A percentile compares a stretch with the other conserved stretches of the same genome.
Conservation (phyloP, 2,113 vertebrate species). For the Carassius gibelio region DNA sequence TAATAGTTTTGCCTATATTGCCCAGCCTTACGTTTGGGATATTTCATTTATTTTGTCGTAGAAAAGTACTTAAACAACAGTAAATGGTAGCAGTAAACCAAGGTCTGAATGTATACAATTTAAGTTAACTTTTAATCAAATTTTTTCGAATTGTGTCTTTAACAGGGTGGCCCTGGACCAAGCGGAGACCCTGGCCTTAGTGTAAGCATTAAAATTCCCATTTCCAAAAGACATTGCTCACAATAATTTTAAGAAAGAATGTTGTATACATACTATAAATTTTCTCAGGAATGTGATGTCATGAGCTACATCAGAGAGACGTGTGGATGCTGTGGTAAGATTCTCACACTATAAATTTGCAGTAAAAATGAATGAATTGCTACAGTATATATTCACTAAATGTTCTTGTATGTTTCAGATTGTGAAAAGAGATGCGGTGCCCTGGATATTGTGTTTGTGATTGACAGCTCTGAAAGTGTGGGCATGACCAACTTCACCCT, state of each 20-base stretch:
- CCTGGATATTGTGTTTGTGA: conserved; percentile 96
- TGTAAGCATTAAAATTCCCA: conserved; percentile 74
- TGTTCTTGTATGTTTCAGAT: conserved; percentile 70
- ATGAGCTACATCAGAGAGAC: conserved; percentile 98
- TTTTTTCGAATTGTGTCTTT: conserved; percentile 35
- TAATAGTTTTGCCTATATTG: too few species aligned
- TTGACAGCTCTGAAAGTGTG: conserved; percentile 98
- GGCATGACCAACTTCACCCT: conserved; percentile 96
- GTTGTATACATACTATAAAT: not conserved
- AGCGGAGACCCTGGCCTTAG: conserved; percentile 92
- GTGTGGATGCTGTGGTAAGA: conserved; percentile 95
- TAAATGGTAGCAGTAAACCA: not conserved
- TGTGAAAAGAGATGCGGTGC: conserved; percentile 96
- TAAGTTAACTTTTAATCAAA: not conserved
- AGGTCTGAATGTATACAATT: not conserved
- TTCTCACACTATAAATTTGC: not conserved
- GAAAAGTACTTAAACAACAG: not conserved
- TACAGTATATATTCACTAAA: not conserved
- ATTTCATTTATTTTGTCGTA: not conserved
- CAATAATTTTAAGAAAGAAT: not conserved
- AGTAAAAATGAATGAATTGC: not conserved
- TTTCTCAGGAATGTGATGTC: conserved; percentile 91
- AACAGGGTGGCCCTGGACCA: conserved; percentile 85
- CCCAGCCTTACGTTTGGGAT: not conserved
- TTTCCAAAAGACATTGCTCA: not conserved